Conservation (phyloP, 2,888 invertebrate species). For the Sinopyrophorus schimmeli region DNA sequence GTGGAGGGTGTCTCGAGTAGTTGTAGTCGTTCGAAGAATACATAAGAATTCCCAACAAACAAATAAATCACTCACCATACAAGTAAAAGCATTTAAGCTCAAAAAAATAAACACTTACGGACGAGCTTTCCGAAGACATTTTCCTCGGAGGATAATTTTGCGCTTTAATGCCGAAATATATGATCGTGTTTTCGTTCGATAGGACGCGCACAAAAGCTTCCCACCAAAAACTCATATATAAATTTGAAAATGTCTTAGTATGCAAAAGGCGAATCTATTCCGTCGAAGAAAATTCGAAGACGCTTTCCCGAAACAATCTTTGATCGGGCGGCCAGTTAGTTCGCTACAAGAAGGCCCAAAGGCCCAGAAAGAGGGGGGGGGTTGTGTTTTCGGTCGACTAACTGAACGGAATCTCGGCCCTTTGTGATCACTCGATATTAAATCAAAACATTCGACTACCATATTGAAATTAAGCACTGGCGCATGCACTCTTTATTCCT, state of each 20-base stretch:
- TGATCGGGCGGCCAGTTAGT: constrained; percentile 7
- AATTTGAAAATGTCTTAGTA: constrained; percentile 17
- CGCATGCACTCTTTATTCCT: constrained; percentile 12
- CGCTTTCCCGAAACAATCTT: constrained; percentile 23
- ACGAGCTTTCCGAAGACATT: constrained; percentile 12
- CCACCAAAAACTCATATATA: constrained; percentile 12
- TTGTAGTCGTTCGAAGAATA: constrained; percentile 34
- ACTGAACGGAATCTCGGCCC: constrained; percentile 36
- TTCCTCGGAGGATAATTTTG: constrained; percentile 12
- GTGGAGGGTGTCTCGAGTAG: constrained; percentile 35
- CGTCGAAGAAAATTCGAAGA: constrained; percentile 14
- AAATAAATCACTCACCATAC: constrained; percentile 36
- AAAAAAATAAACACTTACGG: constrained; percentile 30
- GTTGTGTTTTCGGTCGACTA: constrained; percentile 32
- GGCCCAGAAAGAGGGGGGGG: constrained; percentile 18
- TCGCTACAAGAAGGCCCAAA: background rate
- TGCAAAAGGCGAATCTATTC: constrained; percentile 20
- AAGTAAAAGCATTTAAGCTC: constrained; percentile 24
- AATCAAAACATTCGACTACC: constrained; percentile 39
- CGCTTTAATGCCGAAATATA: constrained; percentile 17
- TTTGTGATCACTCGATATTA: constrained; percentile 39
- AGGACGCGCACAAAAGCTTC: constrained; percentile 6
- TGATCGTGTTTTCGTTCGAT: constrained; percentile 21
- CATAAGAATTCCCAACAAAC: constrained; percentile 36
- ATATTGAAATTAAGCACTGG: constrained; percentile 37